Evolutionary conservation across 2,797 vertebrate genomes (phyloP).

Genomic region (Tinamus major): DNA sequence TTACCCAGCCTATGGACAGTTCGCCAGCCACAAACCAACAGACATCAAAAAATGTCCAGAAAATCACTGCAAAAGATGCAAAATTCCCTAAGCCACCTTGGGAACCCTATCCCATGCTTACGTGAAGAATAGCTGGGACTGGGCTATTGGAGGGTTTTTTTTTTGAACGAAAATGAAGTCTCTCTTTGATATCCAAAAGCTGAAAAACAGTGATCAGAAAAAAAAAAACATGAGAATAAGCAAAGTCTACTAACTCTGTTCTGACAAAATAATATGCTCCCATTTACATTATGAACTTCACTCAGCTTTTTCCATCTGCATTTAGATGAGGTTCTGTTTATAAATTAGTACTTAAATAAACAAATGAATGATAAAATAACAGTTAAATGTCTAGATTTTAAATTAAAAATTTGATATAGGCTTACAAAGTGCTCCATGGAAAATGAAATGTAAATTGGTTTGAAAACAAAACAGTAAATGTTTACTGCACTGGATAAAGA

Average conservation of each 20-base stretch:
- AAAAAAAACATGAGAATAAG: neutral
- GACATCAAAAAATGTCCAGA: neutral
- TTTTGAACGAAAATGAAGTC: neutral
- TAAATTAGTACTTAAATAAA: neutral
- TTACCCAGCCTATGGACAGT: neutral
- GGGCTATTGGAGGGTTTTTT: neutral
- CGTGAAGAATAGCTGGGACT: neutral
- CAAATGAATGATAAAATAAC: neutral
- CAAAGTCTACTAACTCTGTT: neutral
- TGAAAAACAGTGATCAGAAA: neutral
- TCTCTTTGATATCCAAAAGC: neutral
- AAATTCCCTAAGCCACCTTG: fast-evolving
- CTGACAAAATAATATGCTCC: neutral
- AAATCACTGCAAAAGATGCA: neutral
- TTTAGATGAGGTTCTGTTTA: neutral
- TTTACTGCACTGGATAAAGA: neutral
- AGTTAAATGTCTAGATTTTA: neutral
- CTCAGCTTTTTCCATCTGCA: neutral
- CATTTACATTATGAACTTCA: neutral
- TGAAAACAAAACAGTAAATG: neutral
- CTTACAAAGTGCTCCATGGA: neutral
- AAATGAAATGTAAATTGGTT: neutral
- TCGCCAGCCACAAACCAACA: neutral
- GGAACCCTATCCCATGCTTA: neutral
- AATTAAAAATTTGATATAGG: neutral